These are phyloP conservation scores for Rhagonycha lutea DNA, from an alignment of 2,888 invertebrate genomes.

Conservation along the genomic window DNA sequence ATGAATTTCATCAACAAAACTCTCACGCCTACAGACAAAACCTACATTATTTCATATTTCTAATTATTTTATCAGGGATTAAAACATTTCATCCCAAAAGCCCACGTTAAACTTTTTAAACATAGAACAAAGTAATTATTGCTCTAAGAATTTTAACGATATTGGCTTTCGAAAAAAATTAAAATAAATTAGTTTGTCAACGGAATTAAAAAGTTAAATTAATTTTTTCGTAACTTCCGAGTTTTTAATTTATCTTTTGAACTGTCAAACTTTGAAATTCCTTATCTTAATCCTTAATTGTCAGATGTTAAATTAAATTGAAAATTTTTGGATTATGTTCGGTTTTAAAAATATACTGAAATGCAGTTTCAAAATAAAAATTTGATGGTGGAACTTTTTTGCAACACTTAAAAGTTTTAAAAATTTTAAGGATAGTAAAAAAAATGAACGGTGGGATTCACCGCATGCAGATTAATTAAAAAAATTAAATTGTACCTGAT, in stretches of 20 bases:
- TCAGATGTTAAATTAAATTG: background rate
- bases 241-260: background rate
- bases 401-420: background rate
- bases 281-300: background rate
- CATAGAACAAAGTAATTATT: background rate
- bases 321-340: background rate
- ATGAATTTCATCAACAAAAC: background rate
- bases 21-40: background rate
- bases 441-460: background rate
- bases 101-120: background rate
- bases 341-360: background rate
- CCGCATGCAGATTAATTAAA: background rate
- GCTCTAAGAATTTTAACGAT: background rate
- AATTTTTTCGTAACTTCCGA: background rate
- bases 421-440: background rate
- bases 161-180: background rate
- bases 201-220: background rate
- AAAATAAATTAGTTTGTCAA: background rate
- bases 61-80: background rate
- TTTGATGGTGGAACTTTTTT: too few relatives aligned
- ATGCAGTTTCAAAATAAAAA: background rate
- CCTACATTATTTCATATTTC: too few relatives aligned
- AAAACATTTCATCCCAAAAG: background rate
- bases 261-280: background rate
- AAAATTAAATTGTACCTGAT: constrained; percentile 37